Evolutionary conservation across 2,113 vertebrate genomes (phyloP).

Genomic region (Lasiurus borealis): DNA sequence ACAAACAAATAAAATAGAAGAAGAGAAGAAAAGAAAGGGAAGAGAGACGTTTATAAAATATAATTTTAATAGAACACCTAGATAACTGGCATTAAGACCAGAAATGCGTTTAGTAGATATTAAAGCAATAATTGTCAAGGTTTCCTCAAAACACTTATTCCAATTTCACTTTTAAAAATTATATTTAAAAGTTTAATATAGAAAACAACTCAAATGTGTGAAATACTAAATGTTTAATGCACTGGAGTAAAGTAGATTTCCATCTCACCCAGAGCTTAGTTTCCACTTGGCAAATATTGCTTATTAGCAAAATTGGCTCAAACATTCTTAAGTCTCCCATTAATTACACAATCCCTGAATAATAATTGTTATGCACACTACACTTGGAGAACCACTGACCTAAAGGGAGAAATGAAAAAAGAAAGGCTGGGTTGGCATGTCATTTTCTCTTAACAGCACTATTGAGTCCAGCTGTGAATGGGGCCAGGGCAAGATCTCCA

Average conservation of each 20-base stretch:
- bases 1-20: neutral
- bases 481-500: neutral
- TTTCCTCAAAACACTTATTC: conserved; percentile 24
- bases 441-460: neutral
- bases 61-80: neutral
- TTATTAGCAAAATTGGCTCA: conserved; percentile 45
- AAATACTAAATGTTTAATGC: conserved; percentile 11
- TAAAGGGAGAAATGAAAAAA: neutral
- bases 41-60: neutral
- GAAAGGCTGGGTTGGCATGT: neutral
- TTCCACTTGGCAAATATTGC: conserved; percentile 39
- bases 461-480: neutral
- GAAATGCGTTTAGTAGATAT: neutral
- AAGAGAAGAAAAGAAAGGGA: neutral
- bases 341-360: conserved; percentile 16
- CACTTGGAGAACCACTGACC: neutral
- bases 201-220: conserved; percentile 3
- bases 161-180: conserved; percentile 37
- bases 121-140: neutral
- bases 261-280: neutral
- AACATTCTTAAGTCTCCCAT: conserved; percentile 32
- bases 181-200: conserved; percentile 10
- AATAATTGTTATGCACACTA: neutral
- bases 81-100: neutral
- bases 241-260: neutral